Percentiles rank a stretch among this genome's conserved stretches.
Conservation (phyloP, 2,888 invertebrate genomes). For the Drosophila cognata region DNA sequence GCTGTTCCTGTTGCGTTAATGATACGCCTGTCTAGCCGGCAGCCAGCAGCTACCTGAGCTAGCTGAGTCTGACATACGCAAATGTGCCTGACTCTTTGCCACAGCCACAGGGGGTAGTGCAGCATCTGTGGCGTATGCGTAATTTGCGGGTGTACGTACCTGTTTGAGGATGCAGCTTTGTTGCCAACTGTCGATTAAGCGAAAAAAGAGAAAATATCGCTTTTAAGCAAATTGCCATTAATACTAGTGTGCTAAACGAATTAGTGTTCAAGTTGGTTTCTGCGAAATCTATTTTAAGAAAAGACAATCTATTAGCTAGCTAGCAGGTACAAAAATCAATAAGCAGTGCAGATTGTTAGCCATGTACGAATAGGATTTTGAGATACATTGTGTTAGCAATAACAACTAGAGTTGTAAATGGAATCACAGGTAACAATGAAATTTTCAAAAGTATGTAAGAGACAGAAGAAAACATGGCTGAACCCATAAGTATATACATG, state of each 20-base stretch:
- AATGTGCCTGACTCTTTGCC: constrained; percentile 46
- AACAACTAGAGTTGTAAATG: neutral
- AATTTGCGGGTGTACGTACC: constrained; percentile 30
- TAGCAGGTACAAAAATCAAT: neutral
- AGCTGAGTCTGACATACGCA: constrained; percentile 44
- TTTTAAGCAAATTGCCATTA: neutral
- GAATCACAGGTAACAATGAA: too few species aligned
- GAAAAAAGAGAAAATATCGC: neutral
- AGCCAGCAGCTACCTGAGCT: constrained; percentile 29
- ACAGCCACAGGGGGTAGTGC: constrained; percentile 10
- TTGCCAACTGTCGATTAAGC: neutral
- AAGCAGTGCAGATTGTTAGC: neutral
- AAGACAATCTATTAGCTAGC: neutral
- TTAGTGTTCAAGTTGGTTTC: neutral
- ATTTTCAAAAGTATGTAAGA: too few species aligned
- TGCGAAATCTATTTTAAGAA: neutral
- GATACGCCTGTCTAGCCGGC: constrained; percentile 76
- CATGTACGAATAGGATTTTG: too few species aligned
- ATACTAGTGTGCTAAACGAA: neutral
- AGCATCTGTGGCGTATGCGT: constrained; percentile 70
- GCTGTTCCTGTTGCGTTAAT: constrained; percentile 66
- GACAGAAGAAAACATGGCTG: neutral
- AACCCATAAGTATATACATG: too few species aligned
- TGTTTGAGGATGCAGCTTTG: neutral
- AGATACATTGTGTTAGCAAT: neutral